phyloP scores from a whole-genome alignment of 2,113 vertebrate genomes.

The Platichthys flesus region DNA sequence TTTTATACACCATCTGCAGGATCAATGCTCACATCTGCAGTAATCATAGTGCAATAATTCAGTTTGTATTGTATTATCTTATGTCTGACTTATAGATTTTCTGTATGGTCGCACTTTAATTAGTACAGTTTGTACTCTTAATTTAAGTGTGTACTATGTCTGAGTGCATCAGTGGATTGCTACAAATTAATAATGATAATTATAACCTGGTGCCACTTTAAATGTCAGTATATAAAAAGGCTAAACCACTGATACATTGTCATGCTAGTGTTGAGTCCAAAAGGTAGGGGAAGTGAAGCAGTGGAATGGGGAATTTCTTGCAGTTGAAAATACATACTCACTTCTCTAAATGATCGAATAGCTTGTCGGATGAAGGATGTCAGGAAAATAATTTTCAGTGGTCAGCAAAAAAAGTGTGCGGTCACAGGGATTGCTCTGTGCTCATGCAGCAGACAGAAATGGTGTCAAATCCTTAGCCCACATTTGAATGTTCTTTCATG shows the following conservation, averaged over 20 bases:
- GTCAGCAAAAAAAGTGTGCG: conserved; percentile 35
- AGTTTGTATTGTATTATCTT: too few species aligned
- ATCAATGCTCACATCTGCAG: too few species aligned
- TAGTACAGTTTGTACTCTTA: too few species aligned
- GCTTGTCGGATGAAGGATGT: not conserved
- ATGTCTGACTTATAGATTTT: too few species aligned
- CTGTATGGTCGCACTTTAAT: too few species aligned
- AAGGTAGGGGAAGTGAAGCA: not conserved
- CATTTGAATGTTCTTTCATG: conserved; percentile 77
- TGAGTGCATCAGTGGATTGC: too few species aligned
- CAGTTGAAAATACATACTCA: conserved; percentile 35
- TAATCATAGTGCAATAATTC: too few species aligned
- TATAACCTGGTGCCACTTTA: not conserved
- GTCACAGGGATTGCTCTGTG: conserved; percentile 44
- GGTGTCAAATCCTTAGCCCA: conserved; percentile 66
- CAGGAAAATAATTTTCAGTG: conserved; percentile 14
- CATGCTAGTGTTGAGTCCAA: not conserved
- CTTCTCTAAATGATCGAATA: conserved; percentile 42
- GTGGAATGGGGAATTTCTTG: conserved; percentile 23
- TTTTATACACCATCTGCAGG: too few species aligned
- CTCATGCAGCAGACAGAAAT: conserved; percentile 57
- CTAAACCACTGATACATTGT: not conserved
- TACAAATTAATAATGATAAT: not conserved
- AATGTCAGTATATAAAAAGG: not conserved
- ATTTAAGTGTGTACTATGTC: too few species aligned